Base-by-base conservation (phyloP, 2,888 invertebrate genomes). In the Drosophila neonasuta region DNA sequence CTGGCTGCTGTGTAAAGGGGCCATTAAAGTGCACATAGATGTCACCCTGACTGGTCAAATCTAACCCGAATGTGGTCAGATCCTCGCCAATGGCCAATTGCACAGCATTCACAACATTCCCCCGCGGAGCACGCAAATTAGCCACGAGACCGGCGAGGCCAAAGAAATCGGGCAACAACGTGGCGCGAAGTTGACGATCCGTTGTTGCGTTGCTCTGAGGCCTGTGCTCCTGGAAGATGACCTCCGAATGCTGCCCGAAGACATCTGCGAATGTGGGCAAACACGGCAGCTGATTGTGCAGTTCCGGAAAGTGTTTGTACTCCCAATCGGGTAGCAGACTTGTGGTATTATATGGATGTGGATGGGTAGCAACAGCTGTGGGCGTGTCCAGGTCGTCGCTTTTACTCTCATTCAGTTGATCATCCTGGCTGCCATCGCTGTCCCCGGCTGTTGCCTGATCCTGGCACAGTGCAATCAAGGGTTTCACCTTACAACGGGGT, bases 11-110 rank as follows among this genome's bases (percentile, higher is more conserved):
- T 11, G 86, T 82, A 6, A 86, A 79, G 5, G 81, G 81, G 3
- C 81, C 86, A 56, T 82, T 82, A 52, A 86, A 86, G 20, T 83
- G 79, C 3, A 82, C 81, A 39, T 82, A 83, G 50, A 82, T 86
- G 15, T 82, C 81, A 2, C 84, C 81, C 41, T 72, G 77, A 32
- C 77, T 72, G 17, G 81, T 60, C 63, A 82, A 13, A 44, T 82
- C 81, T 39, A 82, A 56, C 2, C 81, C 81, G 9, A 62, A 83
- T 7, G 68, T 72, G 48, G 81, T 80, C 30, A 82, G 61, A 49
- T 82, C 81, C 52, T 82, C 81, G 10, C 81, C 81, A 8, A 70
- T 68, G 11, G 57, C 62, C 68, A 81, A 24, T 3, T 63, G 71
- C 5, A 69, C 29, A 9, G 54, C 24, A 11, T 42, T 52, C 7